Evolutionary conservation across 2,113 vertebrate genomes (phyloP), one percentile per base, ranked within the genome.

Genomic region (Caloenas nicobarica): DNA sequence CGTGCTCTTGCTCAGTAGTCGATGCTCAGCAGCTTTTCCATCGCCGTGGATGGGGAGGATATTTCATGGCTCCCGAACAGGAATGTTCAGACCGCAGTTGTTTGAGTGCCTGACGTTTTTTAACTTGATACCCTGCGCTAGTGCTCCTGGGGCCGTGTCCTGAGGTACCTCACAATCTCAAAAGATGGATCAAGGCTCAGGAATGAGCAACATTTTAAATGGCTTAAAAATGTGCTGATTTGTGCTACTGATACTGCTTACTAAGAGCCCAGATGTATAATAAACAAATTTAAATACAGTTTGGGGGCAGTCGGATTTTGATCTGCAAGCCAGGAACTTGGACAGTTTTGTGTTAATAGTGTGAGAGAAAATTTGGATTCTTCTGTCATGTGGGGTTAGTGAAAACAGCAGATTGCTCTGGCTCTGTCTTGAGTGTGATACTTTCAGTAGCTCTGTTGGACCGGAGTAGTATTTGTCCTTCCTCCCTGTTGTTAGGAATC

Each of bases 1-100:
- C 2, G 0, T n/a, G 36, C 51, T 86, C 13, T 23, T 36, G 23
- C 50, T 42, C 14, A 1, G 0, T 13, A 48, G 33, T 19, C 2
- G 1, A 8, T 40, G 53, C 84, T 58, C 33, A 8, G 74, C 65
- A 28, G 65, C 50, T 78, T 25, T 3, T 24, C 74, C 31, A 0
- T 42, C 0, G 2, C 81, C 7, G 4, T 36, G 29, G 34, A 33
- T 42, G 74, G 61, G 74, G 40, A 93, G 87, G n/a, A 14, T 66
- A 9, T 34, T 66, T 81, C 69, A 56, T 53, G 85, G 79, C 89
- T 70, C 24, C n/a, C 0, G 2, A 53, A 18, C 18, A 22, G 76
- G 57, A 56, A 71, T 25, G 89, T 61, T 66, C 69, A 28, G 70
- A 38, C 10, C 0, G 7, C 28, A 22, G 76, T 31, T 24, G 6